Conservation (phyloP, 1,140 invertebrate species). For the Idris sp. region DNA sequence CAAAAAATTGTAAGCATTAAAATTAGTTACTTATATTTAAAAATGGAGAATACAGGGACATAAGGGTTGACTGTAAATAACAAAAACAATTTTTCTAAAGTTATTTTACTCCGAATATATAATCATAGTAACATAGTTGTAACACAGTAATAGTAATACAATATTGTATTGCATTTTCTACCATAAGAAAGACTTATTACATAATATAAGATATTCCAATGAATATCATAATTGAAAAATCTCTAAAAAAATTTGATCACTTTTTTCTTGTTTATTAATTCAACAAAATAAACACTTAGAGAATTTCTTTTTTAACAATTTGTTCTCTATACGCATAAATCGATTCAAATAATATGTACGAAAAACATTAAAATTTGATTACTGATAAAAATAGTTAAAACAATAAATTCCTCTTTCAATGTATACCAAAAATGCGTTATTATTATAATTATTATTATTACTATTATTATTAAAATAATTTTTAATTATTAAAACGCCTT, state of each 20-base stretch:
- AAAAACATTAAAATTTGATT: too few species aligned
- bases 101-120: constrained; percentile 59
- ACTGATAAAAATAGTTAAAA: too few species aligned
- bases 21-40: too few species aligned
- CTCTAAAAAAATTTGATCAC: constrained; percentile 26
- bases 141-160: constrained; percentile 60
- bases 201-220: constrained; percentile 53
- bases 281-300: constrained; percentile 29
- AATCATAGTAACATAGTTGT: constrained; percentile 59
- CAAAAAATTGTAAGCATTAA: too few species aligned
- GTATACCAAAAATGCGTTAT: too few species aligned
- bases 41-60: too few species aligned
- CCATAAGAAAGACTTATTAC: constrained; percentile 47
- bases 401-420: too few species aligned
- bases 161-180: constrained; percentile 49
- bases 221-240: constrained; percentile 46
- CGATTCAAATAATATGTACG: too few species aligned
- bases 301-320: constrained; percentile 19
- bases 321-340: constrained; percentile 14
- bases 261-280: constrained; percentile 19
- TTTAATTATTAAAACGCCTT: constrained; percentile 13
- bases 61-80: too few species aligned
- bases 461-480: constrained; percentile 14
- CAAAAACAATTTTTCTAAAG: constrained; percentile 40
- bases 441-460: too few species aligned